Percentiles rank a stretch among this genome's conserved stretches.
These are phyloP conservation scores for Drosophila tropicalis DNA, from an alignment of 1,140 invertebrate genomes.

Conservation along the genomic window DNA sequence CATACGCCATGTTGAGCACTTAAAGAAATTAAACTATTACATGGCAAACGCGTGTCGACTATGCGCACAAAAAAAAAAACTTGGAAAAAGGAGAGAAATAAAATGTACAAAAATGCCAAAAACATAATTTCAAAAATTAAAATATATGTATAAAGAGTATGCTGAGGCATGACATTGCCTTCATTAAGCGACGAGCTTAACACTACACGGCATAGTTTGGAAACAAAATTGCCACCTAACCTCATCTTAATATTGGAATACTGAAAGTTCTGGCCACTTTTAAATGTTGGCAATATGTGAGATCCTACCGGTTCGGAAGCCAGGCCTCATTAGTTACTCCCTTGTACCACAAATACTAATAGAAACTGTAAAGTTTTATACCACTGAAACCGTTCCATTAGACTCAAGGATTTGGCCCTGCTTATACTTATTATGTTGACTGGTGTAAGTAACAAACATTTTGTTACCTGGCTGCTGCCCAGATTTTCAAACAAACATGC, in stretches of 20 bases:
- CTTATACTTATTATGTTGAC: slow-evolving; percentile 36
- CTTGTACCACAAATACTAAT: too few relatives aligned
- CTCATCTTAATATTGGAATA: too few relatives aligned
- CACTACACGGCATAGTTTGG: too few relatives aligned
- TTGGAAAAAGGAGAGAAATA: slow-evolving; percentile 30
- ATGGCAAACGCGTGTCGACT: slow-evolving; percentile 33
- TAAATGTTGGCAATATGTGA: too few relatives aligned
- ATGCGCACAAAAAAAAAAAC: slow-evolving; percentile 24
- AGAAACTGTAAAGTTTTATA: too few relatives aligned
- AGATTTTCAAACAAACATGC: slow-evolving; percentile 51
- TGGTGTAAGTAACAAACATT: slow-evolving; percentile 36
- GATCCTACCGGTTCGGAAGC: too few relatives aligned
- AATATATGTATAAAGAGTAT: neutral
- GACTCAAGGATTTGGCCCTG: neutral
- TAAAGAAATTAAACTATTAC: slow-evolving; percentile 73
- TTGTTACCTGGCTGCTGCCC: slow-evolving; percentile 48
- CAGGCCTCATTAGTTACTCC: too few relatives aligned
- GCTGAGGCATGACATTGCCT: too few relatives aligned
- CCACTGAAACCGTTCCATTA: neutral
- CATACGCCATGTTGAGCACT: slow-evolving; percentile 68
- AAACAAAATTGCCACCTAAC: too few relatives aligned
- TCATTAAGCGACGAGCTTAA: too few relatives aligned
- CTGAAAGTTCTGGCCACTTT: too few relatives aligned
- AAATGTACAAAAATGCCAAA: slow-evolving; percentile 54
- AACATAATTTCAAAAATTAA: slow-evolving; percentile 20